phyloP scores from a whole-genome alignment of 2,888 invertebrate genomes.

The Helicoverpa assulta region DNA sequence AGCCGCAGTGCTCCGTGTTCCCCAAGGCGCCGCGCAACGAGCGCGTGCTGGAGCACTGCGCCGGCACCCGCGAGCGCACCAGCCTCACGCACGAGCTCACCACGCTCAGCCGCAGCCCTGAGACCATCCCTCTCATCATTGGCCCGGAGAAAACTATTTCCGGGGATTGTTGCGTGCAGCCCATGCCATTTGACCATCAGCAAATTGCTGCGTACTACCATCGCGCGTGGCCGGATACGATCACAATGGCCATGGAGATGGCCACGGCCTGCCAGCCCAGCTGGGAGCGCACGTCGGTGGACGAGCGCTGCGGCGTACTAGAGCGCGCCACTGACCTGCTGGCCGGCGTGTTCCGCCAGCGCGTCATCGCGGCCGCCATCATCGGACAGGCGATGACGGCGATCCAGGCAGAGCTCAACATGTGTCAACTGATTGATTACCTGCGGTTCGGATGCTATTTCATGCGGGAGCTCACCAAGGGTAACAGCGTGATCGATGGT shows the following conservation, averaged over 20 bases:
- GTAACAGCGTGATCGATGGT: slow-evolving; percentile 95
- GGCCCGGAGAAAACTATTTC: slow-evolving; percentile 35
- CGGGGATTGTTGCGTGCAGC: slow-evolving; percentile 89
- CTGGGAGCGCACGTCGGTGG: slow-evolving; percentile 95
- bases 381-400: slow-evolving; percentile 97
- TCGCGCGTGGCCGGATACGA: slow-evolving; percentile 36
- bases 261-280: slow-evolving; percentile 92
- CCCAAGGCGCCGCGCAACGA: slow-evolving; percentile 48
- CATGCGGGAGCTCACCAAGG: slow-evolving; percentile 94
- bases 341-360: slow-evolving; percentile 94
- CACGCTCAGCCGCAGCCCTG: slow-evolving; percentile 27
- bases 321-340: slow-evolving; percentile 95
- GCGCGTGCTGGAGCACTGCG: slow-evolving; percentile 34
- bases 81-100: slow-evolving; percentile 43
- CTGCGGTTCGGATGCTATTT: slow-evolving; percentile 94
- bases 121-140: slow-evolving; percentile 39
- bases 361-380: slow-evolving; percentile 97
- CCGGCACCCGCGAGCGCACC: slow-evolving; percentile 37
- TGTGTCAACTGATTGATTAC: slow-evolving; percentile 97
- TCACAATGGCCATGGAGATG: slow-evolving; percentile 33
- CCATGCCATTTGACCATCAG: slow-evolving; percentile 95
- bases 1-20: slow-evolving; percentile 41
- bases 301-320: slow-evolving; percentile 94
- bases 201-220: slow-evolving; percentile 96
- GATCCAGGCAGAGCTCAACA: slow-evolving; percentile 98